Evolutionary conservation across 37 sponge, comb jelly and placozoan genomes (phyloP), one percentile per base, ranked within the genome.

Genomic region (Geodia barretti): DNA sequence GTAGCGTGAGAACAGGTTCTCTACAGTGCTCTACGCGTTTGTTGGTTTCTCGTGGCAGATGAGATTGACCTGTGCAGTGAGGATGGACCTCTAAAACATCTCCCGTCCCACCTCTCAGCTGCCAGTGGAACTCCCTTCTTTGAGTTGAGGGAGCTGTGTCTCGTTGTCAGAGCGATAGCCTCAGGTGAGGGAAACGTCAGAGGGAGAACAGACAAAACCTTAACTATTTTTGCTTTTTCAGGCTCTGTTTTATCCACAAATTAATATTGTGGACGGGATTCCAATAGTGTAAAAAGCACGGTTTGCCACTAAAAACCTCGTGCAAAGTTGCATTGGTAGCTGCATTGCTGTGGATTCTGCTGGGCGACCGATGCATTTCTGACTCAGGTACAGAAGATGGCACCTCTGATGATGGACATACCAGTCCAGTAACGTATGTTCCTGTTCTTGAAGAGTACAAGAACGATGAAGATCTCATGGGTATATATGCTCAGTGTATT

Each of bases 51-150:
- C 54, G 14, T 14, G 11, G 54, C 7, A 47, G 54, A 47, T 47
- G 54, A 7, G 14, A 78, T 78, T 37, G 64, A 64, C 20, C 73
- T 78, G 28, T 85, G 79, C 73, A 78, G 68, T 30, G 19, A 26
- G 33, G 79, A 62, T 30, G 86, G 86, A 72, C 43, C 33, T 3
- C 73, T 78, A 47, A 85, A 85, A 41, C 37, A 85, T 14, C 54
- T 78, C 31, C 34, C 39, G 24, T 25, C 36, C 41, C 65, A 36
- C 21, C 41, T 4, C 37, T n/a, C n/a, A n/a, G 8, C 31, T 23
- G 79, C 5, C 37, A 78, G 72, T 72, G 86, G 68, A 25, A 39
- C 62, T n/a, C 30, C 8, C 21, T 76, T 76, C 77, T 84, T 84
- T 59, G 67, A 32, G 33, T 31, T 60, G 0, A 76, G 84, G 60